Conservation (phyloP, 1,140 invertebrate species). For the Nebria ingens region DNA sequence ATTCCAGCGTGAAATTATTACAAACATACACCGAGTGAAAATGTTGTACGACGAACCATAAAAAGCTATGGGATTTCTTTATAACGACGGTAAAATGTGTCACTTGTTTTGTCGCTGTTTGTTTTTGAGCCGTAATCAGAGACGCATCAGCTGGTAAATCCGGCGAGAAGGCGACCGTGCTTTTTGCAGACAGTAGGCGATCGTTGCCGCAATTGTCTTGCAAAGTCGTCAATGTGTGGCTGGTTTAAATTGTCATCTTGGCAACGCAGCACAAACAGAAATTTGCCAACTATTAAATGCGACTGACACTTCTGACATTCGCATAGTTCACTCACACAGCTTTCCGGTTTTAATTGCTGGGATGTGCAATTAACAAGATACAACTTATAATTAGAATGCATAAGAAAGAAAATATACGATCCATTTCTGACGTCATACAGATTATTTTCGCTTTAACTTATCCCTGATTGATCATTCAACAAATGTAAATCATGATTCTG, state of each 20-base stretch:
- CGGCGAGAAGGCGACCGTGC: neutral
- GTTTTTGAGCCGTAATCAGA: slow-evolving; percentile 1
- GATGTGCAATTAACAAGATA: neutral
- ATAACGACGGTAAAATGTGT: neutral
- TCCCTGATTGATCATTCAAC: too few species aligned
- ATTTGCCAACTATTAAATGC: neutral
- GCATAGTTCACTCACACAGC: neutral
- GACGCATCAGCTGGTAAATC: neutral
- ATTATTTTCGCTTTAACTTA: too few species aligned
- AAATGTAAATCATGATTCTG: too few species aligned
- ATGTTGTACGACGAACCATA: too few species aligned
- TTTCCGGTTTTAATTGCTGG: neutral
- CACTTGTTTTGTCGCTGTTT: neutral
- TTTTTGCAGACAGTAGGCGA: neutral
- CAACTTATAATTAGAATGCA: neutral
- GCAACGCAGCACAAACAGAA: neutral
- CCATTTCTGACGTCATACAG: too few species aligned
- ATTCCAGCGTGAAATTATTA: too few species aligned
- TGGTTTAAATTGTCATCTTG: neutral
- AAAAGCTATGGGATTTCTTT: neutral
- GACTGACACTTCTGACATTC: neutral
- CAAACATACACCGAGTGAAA: too few species aligned
- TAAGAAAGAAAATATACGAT: too few species aligned
- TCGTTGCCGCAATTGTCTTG: neutral
- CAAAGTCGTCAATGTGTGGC: too few species aligned